Evolutionary conservation across 2,797 vertebrate genomes (phyloP).

Genomic region (Sparus aurata): DNA sequence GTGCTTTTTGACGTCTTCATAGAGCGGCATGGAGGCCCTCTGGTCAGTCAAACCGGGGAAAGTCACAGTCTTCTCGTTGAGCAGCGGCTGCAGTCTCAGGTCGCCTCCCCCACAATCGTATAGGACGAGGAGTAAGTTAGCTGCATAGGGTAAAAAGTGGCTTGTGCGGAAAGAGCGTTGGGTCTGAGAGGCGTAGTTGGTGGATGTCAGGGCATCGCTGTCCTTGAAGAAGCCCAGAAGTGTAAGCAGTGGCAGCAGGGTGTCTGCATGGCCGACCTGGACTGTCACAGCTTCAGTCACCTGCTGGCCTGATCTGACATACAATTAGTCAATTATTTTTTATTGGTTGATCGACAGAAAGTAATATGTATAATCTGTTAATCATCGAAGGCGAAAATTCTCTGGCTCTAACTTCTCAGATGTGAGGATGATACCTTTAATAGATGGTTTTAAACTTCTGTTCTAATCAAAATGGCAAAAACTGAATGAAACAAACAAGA

Average conservation of each 20-base stretch:
- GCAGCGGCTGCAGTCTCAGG: constrained; percentile 86
- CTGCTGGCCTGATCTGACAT: constrained; percentile 84
- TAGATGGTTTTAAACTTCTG: background rate
- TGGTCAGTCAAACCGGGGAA: constrained; percentile 83
- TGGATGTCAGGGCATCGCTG: constrained; percentile 82
- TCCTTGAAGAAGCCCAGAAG: constrained; percentile 96
- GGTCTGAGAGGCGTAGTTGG: constrained; percentile 85
- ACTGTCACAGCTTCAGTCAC: constrained; percentile 90
- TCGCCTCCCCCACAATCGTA: constrained; percentile 91
- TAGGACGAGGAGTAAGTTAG: constrained; percentile 92
- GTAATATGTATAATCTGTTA: no score
- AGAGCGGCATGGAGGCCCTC: constrained; percentile 82
- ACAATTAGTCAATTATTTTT: background rate
- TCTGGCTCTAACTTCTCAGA: no score
- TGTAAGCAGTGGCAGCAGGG: constrained; percentile 92
- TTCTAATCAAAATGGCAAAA: background rate
- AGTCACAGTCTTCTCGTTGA: constrained; percentile 90
- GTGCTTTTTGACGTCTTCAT: constrained; percentile 85
- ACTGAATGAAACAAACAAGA: background rate
- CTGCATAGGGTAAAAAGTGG: constrained; percentile 90
- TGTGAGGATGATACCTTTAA: background rate
- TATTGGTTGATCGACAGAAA: no score
- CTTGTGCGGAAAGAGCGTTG: constrained; percentile 90
- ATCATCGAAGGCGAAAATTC: no score
- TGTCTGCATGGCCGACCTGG: constrained; percentile 96